A percentile compares a stretch with the other conserved stretches of the same genome.
Evolutionary conservation across 2,797 vertebrate species (phyloP).

Genomic region (Cirrhinus molitorella): DNA sequence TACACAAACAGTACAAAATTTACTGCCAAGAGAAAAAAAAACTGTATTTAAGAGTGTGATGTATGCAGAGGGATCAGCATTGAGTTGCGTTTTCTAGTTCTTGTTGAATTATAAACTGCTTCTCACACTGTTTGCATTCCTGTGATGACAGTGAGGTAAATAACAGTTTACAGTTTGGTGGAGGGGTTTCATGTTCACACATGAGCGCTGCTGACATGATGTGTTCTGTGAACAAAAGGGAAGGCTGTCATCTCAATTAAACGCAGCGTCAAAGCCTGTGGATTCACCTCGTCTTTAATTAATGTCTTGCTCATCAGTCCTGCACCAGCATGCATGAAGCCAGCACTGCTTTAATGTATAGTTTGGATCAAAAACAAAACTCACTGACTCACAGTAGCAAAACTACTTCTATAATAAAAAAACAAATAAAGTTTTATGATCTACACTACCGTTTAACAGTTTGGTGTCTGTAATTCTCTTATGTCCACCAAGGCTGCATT

Average conservation of each 20-base stretch:
- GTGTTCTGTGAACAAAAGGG: conserved; percentile 8
- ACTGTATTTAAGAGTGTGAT: background rate
- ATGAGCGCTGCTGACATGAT: background rate
- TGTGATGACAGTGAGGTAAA: background rate
- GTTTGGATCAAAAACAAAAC: background rate
- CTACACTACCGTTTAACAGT: background rate
- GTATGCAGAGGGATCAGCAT: background rate
- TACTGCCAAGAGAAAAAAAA: background rate
- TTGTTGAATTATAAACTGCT: background rate
- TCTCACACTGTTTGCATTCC: background rate
- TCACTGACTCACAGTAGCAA: background rate
- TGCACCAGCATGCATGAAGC: background rate
- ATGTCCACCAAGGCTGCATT: background rate
- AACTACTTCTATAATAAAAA: background rate
- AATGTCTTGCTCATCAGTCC: background rate
- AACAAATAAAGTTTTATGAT: no score
- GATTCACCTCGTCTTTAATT: background rate
- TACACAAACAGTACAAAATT: background rate
- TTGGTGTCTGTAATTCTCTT: background rate
- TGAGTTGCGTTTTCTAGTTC: background rate
- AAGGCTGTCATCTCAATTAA: background rate
- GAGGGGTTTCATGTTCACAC: background rate
- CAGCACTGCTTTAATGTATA: background rate
- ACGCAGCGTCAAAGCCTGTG: background rate
- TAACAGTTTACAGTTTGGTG: background rate